Evolutionary conservation across 1,140 invertebrate genomes (phyloP).

Genomic region (Drosophila takahashii): DNA sequence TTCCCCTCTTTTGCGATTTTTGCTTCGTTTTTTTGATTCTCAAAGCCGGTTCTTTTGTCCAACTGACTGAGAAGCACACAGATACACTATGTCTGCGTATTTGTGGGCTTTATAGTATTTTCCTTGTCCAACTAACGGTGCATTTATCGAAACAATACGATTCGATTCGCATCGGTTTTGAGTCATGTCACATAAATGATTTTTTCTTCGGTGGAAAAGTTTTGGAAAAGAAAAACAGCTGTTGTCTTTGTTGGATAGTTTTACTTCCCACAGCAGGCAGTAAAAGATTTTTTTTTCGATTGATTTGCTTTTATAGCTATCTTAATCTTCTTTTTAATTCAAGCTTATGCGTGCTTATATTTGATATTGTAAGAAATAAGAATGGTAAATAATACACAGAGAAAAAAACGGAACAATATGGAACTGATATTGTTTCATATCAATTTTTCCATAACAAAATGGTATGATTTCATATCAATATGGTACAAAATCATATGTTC

Average conservation of each 20-base stretch:
- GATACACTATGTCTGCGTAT: background rate
- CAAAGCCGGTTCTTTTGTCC: conserved; percentile 50
- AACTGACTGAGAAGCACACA: conserved; percentile 31
- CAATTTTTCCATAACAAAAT: no score
- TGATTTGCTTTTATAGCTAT: background rate
- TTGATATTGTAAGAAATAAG: background rate
- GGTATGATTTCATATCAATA: no score
- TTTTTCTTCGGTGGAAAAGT: background rate
- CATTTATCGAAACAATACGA: conserved; percentile 39
- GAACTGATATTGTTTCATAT: no score
- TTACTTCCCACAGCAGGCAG: background rate
- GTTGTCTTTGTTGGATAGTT: conserved; percentile 28
- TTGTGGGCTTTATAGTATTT: conserved; percentile 13
- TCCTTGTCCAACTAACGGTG: conserved; percentile 58
- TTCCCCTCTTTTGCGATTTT: conserved; percentile 25
- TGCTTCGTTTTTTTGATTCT: conserved; percentile 4
- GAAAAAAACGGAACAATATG: no score
- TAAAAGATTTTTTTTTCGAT: background rate
- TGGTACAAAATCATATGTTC: no score
- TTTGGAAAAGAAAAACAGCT: conserved; percentile 27
- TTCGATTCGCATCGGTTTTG: conserved; percentile 33
- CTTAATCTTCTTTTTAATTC: conserved; percentile 14
- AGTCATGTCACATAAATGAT: conserved; percentile 30
- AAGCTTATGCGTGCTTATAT: background rate
- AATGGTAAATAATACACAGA: no score